Base-by-base conservation (phyloP, 2,113 vertebrate genomes). In the Spea multiplicata region DNA sequence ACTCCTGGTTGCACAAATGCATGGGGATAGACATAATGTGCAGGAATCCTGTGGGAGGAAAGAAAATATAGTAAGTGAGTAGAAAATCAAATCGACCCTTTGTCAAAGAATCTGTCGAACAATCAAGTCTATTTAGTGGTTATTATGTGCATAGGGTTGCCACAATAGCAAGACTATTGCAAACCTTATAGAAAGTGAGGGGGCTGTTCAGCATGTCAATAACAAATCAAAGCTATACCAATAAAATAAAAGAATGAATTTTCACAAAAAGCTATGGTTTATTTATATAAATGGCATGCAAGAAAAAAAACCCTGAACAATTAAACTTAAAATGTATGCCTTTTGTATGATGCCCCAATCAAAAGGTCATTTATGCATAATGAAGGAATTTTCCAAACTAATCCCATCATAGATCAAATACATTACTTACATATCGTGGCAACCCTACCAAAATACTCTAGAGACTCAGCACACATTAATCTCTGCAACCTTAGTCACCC, bases 21-120 rank as follows among this genome's bases (percentile, higher is more conserved):
- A 92, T 98, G 97, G 53, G 97, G 97, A 86, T 99, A 99, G 84
- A 98, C 92, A 74, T 99, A 99, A 90, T 99, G 97, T 84, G 97
- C 94, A 12, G 97, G 96, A 84, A 99, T 96, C 93, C 97, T 98
- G 95, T 83, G 81, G 91, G 85, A 84, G 87, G 17, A 82, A 84
- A 75, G 87, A 12, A 52, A 84, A 75, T n/a, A 83, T 9, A 81
- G 87, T 81, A 89, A 88, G 90, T 0, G 83, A 77, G 84, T 88
- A 83, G 84, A 44, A 64, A 79, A 85, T 86, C 93, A 82, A 68
- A 2, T 1, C 6, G 48, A 16, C 78, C 0, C 3, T 3, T 1
- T 81, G 53, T 1, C 69, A 2, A 65, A 66, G 10, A 45, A 8
- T n/a, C 5, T 82, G 82, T 84, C 85, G 86, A 59, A 85, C 75